Conservation (phyloP, 2,113 vertebrate species). For the Actenoides lindsayi region DNA sequence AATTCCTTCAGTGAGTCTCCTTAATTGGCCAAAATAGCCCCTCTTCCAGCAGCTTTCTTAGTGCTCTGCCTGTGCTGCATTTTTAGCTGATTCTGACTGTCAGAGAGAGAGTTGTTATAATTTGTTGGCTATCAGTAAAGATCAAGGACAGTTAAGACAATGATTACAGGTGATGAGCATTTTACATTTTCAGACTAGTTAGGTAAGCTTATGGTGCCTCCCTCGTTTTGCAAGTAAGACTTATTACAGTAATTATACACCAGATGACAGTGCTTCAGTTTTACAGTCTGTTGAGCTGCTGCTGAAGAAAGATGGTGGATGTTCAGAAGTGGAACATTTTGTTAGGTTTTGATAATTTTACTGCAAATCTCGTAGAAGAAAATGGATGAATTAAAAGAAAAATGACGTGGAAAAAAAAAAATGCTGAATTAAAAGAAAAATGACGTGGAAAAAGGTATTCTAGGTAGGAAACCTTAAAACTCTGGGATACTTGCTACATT, state of each 20-base stretch:
- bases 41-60: neutral
- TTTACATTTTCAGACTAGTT: slow-evolving; percentile 53
- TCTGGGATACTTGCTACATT: neutral
- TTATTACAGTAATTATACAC: slow-evolving; percentile 36
- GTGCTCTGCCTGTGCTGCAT: neutral
- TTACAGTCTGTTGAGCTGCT: slow-evolving; percentile 12
- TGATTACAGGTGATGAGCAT: slow-evolving; percentile 27
- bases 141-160: slow-evolving; percentile 38
- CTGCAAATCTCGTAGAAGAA: neutral
- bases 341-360: slow-evolving; percentile 37
- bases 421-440: neutral
- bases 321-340: neutral
- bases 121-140: slow-evolving; percentile 15
- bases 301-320: neutral
- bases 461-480: neutral
- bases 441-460: neutral
- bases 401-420: neutral
- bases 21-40: neutral
- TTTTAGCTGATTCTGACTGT: neutral
- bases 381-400: neutral
- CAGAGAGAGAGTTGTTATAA: neutral
- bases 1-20: neutral
- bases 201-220: slow-evolving; percentile 49
- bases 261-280: slow-evolving; percentile 23
- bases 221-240: slow-evolving; percentile 42